A percentile compares a stretch with the other conserved stretches of the same genome.
Evolutionary conservation across 1,140 invertebrate genomes (phyloP).

Genomic region (fruit fly (Drosophila melanogaster)): DNA sequence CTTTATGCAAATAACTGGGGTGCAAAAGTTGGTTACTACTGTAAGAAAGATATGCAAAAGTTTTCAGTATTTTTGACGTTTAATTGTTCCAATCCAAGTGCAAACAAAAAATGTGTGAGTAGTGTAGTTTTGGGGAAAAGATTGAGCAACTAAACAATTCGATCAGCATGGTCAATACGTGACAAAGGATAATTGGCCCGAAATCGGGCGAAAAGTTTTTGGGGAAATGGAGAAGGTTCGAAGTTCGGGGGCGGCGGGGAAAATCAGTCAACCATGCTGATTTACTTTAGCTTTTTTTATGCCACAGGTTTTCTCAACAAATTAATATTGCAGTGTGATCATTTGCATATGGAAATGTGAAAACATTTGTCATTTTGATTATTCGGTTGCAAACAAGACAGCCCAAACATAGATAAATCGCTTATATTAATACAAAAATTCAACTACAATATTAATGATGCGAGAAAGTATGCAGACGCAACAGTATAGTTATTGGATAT

Average conservation of each 20-base stretch:
- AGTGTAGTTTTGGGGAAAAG: constrained; percentile 10
- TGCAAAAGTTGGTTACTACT: constrained; percentile 61
- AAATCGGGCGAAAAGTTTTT: neutral
- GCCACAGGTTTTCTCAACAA: constrained; percentile 77
- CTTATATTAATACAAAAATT: constrained; percentile 67
- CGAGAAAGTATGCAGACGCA: constrained; percentile 81
- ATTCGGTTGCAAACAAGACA: constrained; percentile 37
- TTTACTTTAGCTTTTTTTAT: constrained; percentile 29
- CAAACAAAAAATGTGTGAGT: constrained; percentile 56
- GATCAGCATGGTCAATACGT: constrained; percentile 27
- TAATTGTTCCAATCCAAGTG: constrained; percentile 55
- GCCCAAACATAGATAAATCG: constrained; percentile 38
- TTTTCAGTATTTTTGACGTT: constrained; percentile 30
- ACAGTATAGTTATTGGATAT: constrained; percentile 50
- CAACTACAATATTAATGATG: constrained; percentile 83
- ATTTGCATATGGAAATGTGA: constrained; percentile 56
- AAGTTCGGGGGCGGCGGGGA: constrained; percentile 2
- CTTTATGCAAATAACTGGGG: constrained; percentile 46
- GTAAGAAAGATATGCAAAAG: constrained; percentile 51
- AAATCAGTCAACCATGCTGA: constrained; percentile 46
- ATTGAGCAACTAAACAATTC: constrained; percentile 26
- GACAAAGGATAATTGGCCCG: constrained; percentile 2
- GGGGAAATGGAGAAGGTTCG: neutral
- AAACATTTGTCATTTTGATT: constrained; percentile 46
- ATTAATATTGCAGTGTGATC: constrained; percentile 83